Evolutionary conservation across 1,140 invertebrate species (phyloP).

Genomic region (Penaeus chinensis): DNA sequence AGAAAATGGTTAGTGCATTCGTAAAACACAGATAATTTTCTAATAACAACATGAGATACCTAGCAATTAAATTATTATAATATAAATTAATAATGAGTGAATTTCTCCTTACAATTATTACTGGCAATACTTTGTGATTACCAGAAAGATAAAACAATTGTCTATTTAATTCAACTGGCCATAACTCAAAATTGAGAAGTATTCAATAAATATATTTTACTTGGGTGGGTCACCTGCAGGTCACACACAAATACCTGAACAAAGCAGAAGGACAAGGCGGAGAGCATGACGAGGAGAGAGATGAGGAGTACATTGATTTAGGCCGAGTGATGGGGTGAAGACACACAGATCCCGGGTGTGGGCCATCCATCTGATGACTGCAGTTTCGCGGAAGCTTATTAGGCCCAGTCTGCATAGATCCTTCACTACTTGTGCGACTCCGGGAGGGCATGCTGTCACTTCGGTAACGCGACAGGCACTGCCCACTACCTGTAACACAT

Average conservation of each 20-base stretch:
- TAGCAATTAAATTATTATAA: too few species aligned
- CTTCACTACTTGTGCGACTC: constrained; percentile 50
- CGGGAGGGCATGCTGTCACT: constrained; percentile 55
- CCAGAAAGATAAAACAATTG: not conserved
- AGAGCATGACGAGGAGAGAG: constrained; percentile 50
- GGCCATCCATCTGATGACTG: constrained; percentile 45
- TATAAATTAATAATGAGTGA: too few species aligned
- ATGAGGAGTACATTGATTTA: constrained; percentile 55
- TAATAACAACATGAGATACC: too few species aligned
- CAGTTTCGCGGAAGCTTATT: constrained; percentile 40
- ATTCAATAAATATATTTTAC: too few species aligned
- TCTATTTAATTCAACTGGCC: not conserved
- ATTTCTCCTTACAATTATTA: too few species aligned
- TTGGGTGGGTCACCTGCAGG: constrained; percentile 46
- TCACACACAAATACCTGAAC: constrained; percentile 56
- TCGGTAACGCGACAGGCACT: constrained; percentile 18
- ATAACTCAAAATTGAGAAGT: constrained; percentile 1
- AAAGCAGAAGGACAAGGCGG: constrained; percentile 50
- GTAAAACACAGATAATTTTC: too few species aligned
- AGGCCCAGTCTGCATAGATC: constrained; percentile 41
- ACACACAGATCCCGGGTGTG: constrained; percentile 17
- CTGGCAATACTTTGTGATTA: too few species aligned
- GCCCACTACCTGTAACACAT: not conserved
- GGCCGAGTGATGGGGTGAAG: constrained; percentile 46
- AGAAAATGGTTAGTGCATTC: too few species aligned